These are phyloP conservation scores for Nansenia antarctica DNA, from an alignment of 2,113 vertebrate species.

Conservation along the genomic window DNA sequence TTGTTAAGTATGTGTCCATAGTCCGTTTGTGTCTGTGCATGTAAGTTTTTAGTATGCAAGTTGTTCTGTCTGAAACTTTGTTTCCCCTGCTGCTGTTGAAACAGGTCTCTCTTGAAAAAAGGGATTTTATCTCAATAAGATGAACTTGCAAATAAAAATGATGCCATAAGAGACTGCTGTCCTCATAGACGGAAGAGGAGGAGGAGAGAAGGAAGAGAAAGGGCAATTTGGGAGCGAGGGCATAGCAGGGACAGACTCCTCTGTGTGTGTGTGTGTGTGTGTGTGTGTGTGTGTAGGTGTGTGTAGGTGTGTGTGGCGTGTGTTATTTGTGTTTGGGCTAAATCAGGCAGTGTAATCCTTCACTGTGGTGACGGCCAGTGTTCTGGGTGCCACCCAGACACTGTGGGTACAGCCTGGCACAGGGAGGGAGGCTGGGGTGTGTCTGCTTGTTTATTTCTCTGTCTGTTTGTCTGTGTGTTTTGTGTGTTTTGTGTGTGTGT, in stretches of 20 bases:
- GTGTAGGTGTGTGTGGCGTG: constrained; percentile 38
- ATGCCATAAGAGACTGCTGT: too few species aligned
- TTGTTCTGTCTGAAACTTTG: too few species aligned
- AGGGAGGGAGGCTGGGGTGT: constrained; percentile 46
- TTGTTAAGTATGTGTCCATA: too few species aligned
- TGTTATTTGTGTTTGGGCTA: constrained; percentile 63
- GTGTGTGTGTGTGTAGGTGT: constrained; percentile 35
- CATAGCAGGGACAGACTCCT: background rate
- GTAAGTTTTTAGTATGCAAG: too few species aligned
- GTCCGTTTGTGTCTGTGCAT: too few species aligned
- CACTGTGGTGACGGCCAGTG: constrained; percentile 49
- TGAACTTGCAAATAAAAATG: too few species aligned
- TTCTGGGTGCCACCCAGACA: constrained; percentile 71
- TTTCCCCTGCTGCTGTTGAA: too few species aligned
- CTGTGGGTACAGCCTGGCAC: too few species aligned
- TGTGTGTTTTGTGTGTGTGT: constrained; percentile 6
- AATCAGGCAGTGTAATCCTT: constrained; percentile 64
- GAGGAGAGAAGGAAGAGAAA: background rate
- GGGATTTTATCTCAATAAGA: too few species aligned
- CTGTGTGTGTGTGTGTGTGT: background rate
- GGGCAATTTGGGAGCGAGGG: background rate
- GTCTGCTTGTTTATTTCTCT: constrained; percentile 42
- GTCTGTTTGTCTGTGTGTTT: constrained; percentile 38
- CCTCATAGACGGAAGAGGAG: constrained; percentile 8
- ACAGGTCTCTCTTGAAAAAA: too few species aligned